These are phyloP conservation scores for Hedya salicella DNA, from an alignment of 2,888 invertebrate genomes.

Conservation along the genomic window DNA sequence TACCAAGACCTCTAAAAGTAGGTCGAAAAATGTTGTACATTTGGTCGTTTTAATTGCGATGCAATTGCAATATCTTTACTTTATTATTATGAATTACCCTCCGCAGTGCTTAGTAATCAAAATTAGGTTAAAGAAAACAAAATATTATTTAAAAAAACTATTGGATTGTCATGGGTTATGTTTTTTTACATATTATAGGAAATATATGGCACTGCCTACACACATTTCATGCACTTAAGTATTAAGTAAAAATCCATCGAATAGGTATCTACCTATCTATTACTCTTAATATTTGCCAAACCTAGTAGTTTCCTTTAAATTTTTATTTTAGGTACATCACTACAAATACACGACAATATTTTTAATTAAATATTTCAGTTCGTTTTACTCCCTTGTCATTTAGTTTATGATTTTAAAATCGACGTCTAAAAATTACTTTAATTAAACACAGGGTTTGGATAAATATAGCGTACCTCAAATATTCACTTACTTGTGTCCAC, in stretches of 20 bases:
- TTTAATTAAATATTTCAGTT: conserved; percentile 76
- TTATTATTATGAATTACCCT: conserved; percentile 20
- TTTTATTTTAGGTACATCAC: conserved; percentile 59
- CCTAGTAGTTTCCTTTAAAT: conserved; percentile 47
- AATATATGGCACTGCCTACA: conserved; percentile 49
- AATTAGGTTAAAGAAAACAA: not conserved
- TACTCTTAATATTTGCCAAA: conserved; percentile 49
- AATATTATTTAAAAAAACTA: conserved; percentile 19
- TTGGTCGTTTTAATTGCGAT: conserved; percentile 19
- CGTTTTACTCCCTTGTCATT: conserved; percentile 78
- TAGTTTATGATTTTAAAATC: conserved; percentile 66
- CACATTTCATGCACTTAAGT: conserved; percentile 49
- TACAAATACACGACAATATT: conserved; percentile 68
- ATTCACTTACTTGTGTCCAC: conserved; percentile 28
- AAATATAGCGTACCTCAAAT: conserved; percentile 49
- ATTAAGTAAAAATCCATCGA: conserved; percentile 60
- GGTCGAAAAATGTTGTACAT: conserved; percentile 35
- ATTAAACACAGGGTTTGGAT: conserved; percentile 43
- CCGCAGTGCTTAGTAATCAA: conserved; percentile 13
- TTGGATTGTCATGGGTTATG: conserved; percentile 34
- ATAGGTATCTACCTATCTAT: conserved; percentile 50
- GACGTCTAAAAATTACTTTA: conserved; percentile 57
- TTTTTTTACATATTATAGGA: conserved; percentile 45
- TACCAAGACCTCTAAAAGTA: conserved; percentile 16
- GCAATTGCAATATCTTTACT: conserved; percentile 7